Conservation (phyloP, 2,797 vertebrate genomes). For the Cynodonichthys magdalenae region DNA sequence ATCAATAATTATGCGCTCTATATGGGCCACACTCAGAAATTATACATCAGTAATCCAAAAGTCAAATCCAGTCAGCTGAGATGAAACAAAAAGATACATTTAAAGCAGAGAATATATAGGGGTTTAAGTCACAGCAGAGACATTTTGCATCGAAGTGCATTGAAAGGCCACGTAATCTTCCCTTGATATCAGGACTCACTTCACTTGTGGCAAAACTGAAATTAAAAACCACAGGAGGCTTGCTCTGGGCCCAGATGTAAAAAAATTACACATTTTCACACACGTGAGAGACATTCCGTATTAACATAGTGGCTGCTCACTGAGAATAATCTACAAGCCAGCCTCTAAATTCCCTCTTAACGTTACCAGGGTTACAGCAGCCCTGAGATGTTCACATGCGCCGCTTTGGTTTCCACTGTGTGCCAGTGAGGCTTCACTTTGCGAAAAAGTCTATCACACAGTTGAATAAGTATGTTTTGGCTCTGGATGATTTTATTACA, state of each 20-base stretch:
- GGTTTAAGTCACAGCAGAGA: neutral
- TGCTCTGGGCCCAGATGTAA: constrained; percentile 44
- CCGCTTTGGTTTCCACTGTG: constrained; percentile 46
- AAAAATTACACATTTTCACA: constrained; percentile 59
- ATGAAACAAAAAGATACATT: constrained; percentile 10
- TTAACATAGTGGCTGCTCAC: constrained; percentile 60
- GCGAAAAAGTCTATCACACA: constrained; percentile 1
- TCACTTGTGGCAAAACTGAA: constrained; percentile 34
- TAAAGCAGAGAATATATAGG: neutral
- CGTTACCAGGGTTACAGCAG: constrained; percentile 74
- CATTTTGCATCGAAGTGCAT: constrained; percentile 11
- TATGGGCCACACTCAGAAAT: neutral
- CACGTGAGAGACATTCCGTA: constrained; percentile 53
- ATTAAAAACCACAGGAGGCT: constrained; percentile 55
- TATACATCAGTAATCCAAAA: constrained; percentile 8
- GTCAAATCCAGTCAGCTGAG: neutral
- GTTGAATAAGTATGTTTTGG: constrained; percentile 1
- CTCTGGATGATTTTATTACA: neutral
- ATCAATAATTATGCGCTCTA: constrained; percentile 5
- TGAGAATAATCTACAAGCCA: constrained; percentile 63
- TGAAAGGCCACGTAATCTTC: constrained; percentile 23
- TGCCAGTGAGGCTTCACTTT: constrained; percentile 40
- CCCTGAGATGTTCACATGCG: constrained; percentile 48
- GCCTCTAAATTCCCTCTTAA: constrained; percentile 63
- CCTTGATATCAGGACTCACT: constrained; percentile 24